Evolutionary conservation across 2,888 invertebrate genomes (phyloP), one percentile per base, ranked within the genome.

Genomic region (Endotricha flammealis): DNA sequence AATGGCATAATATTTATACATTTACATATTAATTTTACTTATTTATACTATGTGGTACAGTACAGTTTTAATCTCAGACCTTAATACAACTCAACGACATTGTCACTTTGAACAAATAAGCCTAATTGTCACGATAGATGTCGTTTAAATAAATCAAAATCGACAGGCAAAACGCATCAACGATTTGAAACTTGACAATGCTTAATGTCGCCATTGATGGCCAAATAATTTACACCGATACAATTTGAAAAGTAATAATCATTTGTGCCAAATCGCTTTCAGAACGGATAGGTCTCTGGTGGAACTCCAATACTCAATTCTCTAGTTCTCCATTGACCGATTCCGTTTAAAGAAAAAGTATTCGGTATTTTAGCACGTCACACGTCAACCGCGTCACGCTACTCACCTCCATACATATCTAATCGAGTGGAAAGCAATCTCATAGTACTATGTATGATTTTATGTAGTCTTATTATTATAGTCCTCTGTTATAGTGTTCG

Each of bases 361-460:
- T 12, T 32, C 7, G 5, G 5, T 12, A 8, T 12, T 12, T 10
- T 12, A 4, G 27, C 27, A 29, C 57, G 65, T 73, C 74, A 65
- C 70, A 54, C 71, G 64, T 56, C 63, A 42, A 48, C 52, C 63
- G 50, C 56, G 49, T 44, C 35, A 32, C 38, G 50, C 64, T 59
- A 63, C 67, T 68, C 73, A 66, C 61, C 72, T 74, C 57, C 57
- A 55, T 71, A 83, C 83, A 85, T 85, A 85, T 85, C 83, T 76
- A 71, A 78, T 65, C 50, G 63, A 65, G 64, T 63, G 61, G 20
- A 58, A 82, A 76, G 83, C 83, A 83, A 85, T 82, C 69, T 73
- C 83, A 65, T 61, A 66, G 71, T 73, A 66, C 70, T 69, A 64
- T 71, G 68, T 72, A 68, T 66, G 63, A 68, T 60, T 68, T 72